Percentiles rank a stretch among this genome's conserved stretches.
These are phyloP conservation scores for Aphelinus certus DNA, from an alignment of 1,140 invertebrate species.

Conservation along the genomic window DNA sequence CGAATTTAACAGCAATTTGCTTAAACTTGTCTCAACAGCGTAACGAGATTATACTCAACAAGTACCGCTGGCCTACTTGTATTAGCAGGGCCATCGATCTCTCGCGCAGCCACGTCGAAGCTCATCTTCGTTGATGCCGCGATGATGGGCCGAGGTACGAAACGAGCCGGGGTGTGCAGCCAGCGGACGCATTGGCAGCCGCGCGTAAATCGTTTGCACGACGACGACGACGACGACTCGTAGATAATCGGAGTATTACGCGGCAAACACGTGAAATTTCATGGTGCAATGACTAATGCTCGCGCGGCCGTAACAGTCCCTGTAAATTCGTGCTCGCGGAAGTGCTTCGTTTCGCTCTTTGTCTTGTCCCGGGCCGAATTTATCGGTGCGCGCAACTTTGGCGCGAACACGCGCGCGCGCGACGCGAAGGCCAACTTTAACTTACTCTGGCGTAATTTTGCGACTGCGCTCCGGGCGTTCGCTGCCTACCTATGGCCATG, in stretches of 20 bases:
- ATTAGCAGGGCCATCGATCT: constrained; percentile 3
- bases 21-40: constrained; percentile 35
- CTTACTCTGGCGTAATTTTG: constrained; percentile 52
- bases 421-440: constrained; percentile 24
- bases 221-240: neutral
- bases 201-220: too few relatives aligned
- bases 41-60: constrained; percentile 30
- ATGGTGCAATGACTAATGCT: constrained; percentile 22
- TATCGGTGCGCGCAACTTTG: constrained; percentile 6
- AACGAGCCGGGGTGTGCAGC: too few relatives aligned
- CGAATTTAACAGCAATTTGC: constrained; percentile 31
- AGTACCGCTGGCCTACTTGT: constrained; percentile 35
- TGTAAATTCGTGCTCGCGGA: too few relatives aligned
- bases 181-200: too few relatives aligned
- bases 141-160: too few relatives aligned
- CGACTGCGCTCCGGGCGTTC: constrained; percentile 37
- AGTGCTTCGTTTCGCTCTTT: constrained; percentile 11
- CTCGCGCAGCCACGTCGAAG: neutral
- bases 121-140: too few relatives aligned
- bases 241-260: constrained; percentile 6
- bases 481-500: constrained; percentile 53
- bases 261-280: neutral
- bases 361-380: neutral
- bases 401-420: neutral
- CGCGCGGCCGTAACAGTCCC: too few relatives aligned